A percentile compares a stretch with the other conserved stretches of the same genome.
Evolutionary conservation across 2,797 vertebrate species (phyloP).

Genomic region (Holocentrus rufus): DNA sequence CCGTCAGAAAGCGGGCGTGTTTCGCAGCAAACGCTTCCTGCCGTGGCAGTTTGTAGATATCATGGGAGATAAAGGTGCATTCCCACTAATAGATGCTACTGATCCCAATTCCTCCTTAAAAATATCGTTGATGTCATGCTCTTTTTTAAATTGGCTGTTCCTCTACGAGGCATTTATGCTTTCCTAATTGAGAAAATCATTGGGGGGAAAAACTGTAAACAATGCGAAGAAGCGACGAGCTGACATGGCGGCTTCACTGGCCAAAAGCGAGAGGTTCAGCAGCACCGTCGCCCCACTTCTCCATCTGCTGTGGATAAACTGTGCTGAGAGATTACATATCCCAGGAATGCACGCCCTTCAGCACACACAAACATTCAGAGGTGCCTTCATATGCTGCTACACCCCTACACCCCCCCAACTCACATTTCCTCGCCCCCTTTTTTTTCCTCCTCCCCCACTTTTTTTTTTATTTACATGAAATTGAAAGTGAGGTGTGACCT

Average conservation of each 20-base stretch:
- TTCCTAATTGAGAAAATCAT: neutral
- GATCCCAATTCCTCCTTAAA: neutral
- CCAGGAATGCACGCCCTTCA: constrained; percentile 56
- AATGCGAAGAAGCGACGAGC: neutral
- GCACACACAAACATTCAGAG: constrained; percentile 32
- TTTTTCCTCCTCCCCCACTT: neutral
- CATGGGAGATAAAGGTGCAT: no score
- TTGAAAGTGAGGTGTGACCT: constrained; percentile 5
- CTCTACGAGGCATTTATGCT: neutral
- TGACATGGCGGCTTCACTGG: neutral
- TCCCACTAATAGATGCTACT: no score
- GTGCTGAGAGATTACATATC: constrained; percentile 52
- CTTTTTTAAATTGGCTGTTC: neutral
- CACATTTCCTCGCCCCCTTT: neutral
- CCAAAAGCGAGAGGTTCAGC: constrained; percentile 30
- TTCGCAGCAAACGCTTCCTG: no score
- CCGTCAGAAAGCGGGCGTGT: no score
- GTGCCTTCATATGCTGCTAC: neutral
- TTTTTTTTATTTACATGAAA: neutral
- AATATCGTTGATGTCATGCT: neutral
- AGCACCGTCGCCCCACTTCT: constrained; percentile 20
- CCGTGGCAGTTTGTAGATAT: no score
- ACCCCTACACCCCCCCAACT: neutral
- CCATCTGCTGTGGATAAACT: constrained; percentile 51
- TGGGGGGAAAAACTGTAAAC: neutral